These are phyloP conservation scores for Chrysolina oricalcia DNA, from an alignment of 2,888 invertebrate species.

Conservation along the genomic window DNA sequence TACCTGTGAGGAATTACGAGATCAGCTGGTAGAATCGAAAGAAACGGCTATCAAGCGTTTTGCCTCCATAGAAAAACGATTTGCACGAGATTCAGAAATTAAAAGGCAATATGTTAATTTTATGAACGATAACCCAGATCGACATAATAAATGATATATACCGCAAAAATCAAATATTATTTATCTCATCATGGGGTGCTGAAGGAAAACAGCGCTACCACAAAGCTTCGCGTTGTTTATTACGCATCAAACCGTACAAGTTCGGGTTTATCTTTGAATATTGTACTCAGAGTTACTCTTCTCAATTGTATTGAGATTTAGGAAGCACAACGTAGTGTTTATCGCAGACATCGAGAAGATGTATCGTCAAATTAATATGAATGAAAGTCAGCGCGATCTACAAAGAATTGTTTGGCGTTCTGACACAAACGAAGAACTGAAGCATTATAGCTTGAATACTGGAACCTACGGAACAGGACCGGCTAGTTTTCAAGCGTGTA, in stretches of 20 bases:
- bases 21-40: not conserved
- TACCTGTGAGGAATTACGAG: not conserved
- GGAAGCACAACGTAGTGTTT: conserved; percentile 30
- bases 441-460: not conserved
- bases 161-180: conserved; percentile 2
- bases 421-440: not conserved
- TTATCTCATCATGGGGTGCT: conserved; percentile 33
- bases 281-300: conserved; percentile 28
- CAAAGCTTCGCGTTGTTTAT: conserved; percentile 38
- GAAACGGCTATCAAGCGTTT: not conserved
- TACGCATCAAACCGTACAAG: conserved; percentile 26
- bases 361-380: conserved; percentile 30
- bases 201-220: conserved; percentile 33
- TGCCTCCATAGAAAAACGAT: not conserved
- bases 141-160: not conserved
- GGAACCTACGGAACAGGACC: not conserved
- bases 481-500: conserved; percentile 15
- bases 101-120: no score
- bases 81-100: no score
- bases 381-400: not conserved
- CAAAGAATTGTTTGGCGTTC: conserved; percentile 34
- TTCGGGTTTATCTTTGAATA: conserved; percentile 29
- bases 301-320: conserved; percentile 29
- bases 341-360: conserved; percentile 34
- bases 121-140: not conserved